These are phyloP conservation scores for Drosophila nikananu DNA, from an alignment of 1,140 invertebrate species.

Conservation along the genomic window DNA sequence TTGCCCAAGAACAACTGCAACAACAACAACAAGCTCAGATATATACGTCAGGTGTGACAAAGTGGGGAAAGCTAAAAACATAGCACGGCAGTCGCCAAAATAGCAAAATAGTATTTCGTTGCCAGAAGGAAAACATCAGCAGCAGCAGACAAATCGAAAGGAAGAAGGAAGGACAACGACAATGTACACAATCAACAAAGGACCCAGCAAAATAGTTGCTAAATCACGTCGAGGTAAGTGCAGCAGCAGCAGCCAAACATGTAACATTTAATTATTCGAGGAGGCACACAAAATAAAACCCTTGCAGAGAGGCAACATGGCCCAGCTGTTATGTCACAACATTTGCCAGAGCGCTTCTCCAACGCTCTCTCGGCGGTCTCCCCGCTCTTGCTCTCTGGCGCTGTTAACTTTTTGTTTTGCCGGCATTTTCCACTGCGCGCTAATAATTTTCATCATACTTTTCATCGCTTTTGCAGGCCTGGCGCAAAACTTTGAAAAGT, in stretches of 20 bases:
- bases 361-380: conserved; percentile 10
- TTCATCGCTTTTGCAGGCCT: conserved; percentile 75
- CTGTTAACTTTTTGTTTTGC: conserved; percentile 60
- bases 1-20: conserved; percentile 33
- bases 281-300: conserved; percentile 63
- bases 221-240: conserved; percentile 92
- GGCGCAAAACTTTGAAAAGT: conserved; percentile 86
- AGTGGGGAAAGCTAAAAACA: conserved; percentile 18
- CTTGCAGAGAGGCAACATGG: conserved; percentile 50
- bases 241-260: not conserved
- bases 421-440: conserved; percentile 65
- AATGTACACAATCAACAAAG: conserved; percentile 94
- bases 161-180: conserved; percentile 10
- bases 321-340: conserved; percentile 76
- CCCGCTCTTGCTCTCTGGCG: conserved; percentile 22
- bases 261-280: conserved; percentile 24
- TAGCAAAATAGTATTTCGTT: conserved; percentile 35
- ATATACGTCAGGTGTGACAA: conserved; percentile 14
- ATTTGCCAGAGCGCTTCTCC: conserved; percentile 5
- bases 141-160: conserved; percentile 5
- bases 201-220: conserved; percentile 93
- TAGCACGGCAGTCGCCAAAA: conserved; percentile 20
- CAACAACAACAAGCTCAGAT: conserved; percentile 8
- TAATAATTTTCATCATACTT: conserved; percentile 45
- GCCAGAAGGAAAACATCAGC: conserved; percentile 40